Base-by-base conservation (phyloP, 1,140 invertebrate species). In the Drosophila guanche region DNA sequence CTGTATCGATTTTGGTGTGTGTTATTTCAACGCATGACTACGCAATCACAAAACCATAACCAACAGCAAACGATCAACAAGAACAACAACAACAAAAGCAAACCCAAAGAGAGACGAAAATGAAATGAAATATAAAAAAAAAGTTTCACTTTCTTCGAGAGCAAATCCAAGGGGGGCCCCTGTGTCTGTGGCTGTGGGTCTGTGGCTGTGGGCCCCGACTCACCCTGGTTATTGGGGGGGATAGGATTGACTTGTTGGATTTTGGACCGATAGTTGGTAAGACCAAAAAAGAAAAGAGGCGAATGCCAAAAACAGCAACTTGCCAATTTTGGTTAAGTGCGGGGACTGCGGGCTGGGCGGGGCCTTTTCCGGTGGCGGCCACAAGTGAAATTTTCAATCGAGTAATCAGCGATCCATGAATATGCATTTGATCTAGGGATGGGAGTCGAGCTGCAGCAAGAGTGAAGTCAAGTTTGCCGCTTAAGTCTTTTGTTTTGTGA, bases 121-220 rank as follows among this genome's bases (percentile, higher is more conserved):
- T 46, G 58, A 47, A 67, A 20, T 54, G 45, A 51, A 42, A 69
- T 8, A 50, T 0, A 48, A 57, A 45, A 41, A 73, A 65, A 84
- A 86, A 86, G 71, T 86, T 86, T 86, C 81, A 86, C 81, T 86
- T 86, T 86, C 81, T 86, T 88, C 65, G 79, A 58, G 68, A 68
- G 62, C 65, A 55, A 45, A 7, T 58, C 61, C 16, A 20, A 20
- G 54, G 4, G 33, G 8, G 29, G 8, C 8, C 33, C 33, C n/a
- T n/a, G n/a, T n/a, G 33, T 4, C 33, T 37, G 33, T 12, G 33
- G 8, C 33, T 37, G 33, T 12, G 33, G 33, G 33, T 4, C 33
- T 37, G 33, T 12, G 33, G 8, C 33, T 37, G 33, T 12, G 33
- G 33, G 33, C 33, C 33, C 10, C 33, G 10, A 0, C 10, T 37